These are phyloP conservation scores for Antheraea assamensis DNA, from an alignment of 2,888 invertebrate genomes.

Conservation along the genomic window DNA sequence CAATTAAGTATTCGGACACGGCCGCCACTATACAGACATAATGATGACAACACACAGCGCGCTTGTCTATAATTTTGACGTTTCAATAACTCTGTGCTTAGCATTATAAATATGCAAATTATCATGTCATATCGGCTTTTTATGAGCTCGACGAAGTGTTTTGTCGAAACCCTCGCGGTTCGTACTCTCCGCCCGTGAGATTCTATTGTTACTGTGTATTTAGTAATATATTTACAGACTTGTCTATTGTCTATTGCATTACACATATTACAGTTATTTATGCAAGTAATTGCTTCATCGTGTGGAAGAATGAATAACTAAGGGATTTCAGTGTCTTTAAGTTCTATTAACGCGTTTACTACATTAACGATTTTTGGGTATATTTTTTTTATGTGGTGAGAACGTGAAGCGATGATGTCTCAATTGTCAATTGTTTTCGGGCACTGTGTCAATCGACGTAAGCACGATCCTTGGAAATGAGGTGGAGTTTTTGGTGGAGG, in stretches of 20 bases:
- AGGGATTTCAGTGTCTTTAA: neutral
- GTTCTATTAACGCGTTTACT: too few relatives aligned
- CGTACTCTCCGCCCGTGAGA: neutral
- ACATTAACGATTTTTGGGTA: too few relatives aligned
- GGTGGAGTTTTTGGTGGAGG: too few relatives aligned
- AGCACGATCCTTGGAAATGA: too few relatives aligned
- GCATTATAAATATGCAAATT: slow-evolving; percentile 10
- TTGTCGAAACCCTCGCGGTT: slow-evolving; percentile 6
- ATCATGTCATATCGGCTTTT: slow-evolving; percentile 8
- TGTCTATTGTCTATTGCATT: slow-evolving; percentile 4
- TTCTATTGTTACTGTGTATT: neutral
- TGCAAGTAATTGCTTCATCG: neutral
- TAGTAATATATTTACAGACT: slow-evolving; percentile 3
- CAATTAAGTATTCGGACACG: neutral
- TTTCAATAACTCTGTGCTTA: slow-evolving; percentile 3
- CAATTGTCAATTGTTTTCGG: too few relatives aligned
- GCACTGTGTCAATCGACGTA: too few relatives aligned
- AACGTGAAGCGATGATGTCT: too few relatives aligned
- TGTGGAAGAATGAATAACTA: neutral
- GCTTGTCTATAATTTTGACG: neutral
- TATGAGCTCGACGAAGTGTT: neutral
- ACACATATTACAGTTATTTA: neutral
- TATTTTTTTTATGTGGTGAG: too few relatives aligned
- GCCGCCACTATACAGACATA: neutral
- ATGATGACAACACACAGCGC: slow-evolving; percentile 7